These are phyloP conservation scores for Cirrhinus molitorella DNA, from an alignment of 2,797 vertebrate genomes.

Conservation along the genomic window DNA sequence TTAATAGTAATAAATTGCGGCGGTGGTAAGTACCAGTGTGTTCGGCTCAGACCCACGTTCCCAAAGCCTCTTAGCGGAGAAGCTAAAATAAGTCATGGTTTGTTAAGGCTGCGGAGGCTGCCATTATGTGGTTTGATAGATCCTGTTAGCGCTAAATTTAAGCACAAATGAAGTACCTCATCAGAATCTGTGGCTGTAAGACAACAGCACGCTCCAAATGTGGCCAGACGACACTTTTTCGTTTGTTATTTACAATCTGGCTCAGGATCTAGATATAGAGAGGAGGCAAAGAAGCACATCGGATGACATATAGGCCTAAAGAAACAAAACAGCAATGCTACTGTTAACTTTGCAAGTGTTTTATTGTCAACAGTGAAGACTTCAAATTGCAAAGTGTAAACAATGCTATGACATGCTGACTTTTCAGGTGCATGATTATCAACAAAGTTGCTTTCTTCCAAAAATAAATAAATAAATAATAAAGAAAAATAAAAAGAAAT, in stretches of 20 bases:
- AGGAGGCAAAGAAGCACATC: constrained; percentile 15
- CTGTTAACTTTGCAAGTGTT: background rate
- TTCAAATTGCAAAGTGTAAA: background rate
- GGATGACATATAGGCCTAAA: background rate
- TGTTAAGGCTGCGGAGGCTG: constrained; percentile 77
- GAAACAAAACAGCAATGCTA: background rate
- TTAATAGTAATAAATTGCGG: constrained; percentile 78
- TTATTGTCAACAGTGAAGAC: background rate
- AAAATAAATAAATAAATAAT: too few relatives aligned
- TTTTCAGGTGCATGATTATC: background rate
- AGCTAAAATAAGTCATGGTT: constrained; percentile 78
- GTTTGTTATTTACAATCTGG: constrained; percentile 56
- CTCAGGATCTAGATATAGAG: constrained; percentile 9
- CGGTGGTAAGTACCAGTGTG: constrained; percentile 67
- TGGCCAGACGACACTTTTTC: constrained; percentile 28
- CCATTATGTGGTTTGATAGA: constrained; percentile 75
- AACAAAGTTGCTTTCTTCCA: background rate
- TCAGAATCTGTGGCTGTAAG: constrained; percentile 61
- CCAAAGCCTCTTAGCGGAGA: constrained; percentile 67
- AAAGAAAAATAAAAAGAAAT: too few relatives aligned
- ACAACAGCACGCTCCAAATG: constrained; percentile 46
- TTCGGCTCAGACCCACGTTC: constrained; percentile 70
- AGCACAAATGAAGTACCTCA: constrained; percentile 72
- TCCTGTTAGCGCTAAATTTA: constrained; percentile 76
- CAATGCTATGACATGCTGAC: background rate